Evolutionary conservation across 2,888 invertebrate species (phyloP).

Genomic region (Coelopa pilipes): DNA sequence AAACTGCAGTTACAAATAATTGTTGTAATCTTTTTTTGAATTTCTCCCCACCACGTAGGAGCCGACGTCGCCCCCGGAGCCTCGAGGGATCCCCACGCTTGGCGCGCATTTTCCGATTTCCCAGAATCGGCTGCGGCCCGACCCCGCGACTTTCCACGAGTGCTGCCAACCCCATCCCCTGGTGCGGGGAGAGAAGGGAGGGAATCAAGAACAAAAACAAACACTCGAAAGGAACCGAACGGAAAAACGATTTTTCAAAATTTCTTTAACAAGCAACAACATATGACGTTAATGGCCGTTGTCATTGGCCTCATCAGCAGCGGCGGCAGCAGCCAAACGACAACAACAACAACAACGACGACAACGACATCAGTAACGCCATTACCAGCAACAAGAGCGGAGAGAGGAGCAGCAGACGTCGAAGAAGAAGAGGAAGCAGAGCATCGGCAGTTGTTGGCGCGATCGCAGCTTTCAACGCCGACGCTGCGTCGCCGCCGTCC

Average conservation of each 20-base stretch:
- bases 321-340: conserved; percentile 22
- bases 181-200: background rate
- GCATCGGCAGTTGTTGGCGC: no score
- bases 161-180: no score
- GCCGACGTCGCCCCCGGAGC: no score
- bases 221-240: background rate
- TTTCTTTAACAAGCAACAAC: conserved; percentile 40
- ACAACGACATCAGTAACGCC: conserved; percentile 12
- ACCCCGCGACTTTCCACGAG: no score
- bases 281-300: conserved; percentile 44
- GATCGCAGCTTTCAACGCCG: conserved; percentile 1
- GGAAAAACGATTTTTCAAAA: conserved; percentile 10
- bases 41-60: no score
- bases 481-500: conserved; percentile 23
- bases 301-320: conserved; percentile 42
- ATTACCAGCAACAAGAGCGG: conserved; percentile 13
- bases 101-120: no score
- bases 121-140: no score
- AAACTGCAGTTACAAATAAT: no score
- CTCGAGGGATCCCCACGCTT: no score
- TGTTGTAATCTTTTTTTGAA: no score
- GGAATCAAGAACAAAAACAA: background rate
- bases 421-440: no score
- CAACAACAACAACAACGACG: conserved; percentile 16
- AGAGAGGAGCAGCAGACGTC: no score